Conservation (phyloP, 2,797 vertebrate species). For the Petrocephalus schoutedeni region DNA sequence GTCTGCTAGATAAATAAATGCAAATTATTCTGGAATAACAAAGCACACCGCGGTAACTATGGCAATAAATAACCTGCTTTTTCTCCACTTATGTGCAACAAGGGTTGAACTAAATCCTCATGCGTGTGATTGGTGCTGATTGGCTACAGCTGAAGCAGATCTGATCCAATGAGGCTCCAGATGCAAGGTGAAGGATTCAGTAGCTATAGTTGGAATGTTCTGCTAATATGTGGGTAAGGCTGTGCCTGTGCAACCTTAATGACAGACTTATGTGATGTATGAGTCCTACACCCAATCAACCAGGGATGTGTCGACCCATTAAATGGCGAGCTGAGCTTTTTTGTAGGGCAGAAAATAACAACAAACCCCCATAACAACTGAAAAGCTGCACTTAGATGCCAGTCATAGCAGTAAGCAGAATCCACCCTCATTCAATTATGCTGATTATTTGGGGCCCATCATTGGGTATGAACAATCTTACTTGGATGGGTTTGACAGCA, state of each 20-base stretch:
- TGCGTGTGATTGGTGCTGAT: background rate
- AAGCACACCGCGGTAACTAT: background rate
- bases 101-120: background rate
- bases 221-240: background rate
- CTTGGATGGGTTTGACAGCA: background rate
- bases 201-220: background rate
- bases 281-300: background rate
- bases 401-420: background rate
- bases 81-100: background rate
- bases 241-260: background rate
- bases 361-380: background rate
- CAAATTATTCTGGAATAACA: background rate
- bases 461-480: background rate
- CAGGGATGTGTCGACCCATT: background rate
- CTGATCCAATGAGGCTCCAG: background rate
- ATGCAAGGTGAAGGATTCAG: background rate
- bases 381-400: background rate
- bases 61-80: background rate
- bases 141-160: background rate
- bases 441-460: background rate
- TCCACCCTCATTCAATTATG: background rate
- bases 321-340: background rate
- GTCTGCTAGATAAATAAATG: background rate
- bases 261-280: background rate
- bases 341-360: background rate